Conservation (phyloP, 2,888 invertebrate genomes). For the Eristalis intricaria region DNA sequence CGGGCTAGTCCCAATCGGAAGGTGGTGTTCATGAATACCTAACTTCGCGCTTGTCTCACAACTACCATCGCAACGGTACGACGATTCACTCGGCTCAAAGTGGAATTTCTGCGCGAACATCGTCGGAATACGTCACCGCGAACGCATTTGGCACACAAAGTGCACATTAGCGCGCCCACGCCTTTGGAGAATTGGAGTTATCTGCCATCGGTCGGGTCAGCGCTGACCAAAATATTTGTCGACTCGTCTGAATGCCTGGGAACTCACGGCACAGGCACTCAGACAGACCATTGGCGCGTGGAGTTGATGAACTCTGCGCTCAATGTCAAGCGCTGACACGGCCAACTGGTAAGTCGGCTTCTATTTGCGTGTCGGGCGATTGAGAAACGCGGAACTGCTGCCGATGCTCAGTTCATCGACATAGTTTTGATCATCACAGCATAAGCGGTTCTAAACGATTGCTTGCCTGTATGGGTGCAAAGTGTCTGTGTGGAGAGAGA, state of each 20-base stretch:
- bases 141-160: constrained; percentile 2
- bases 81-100: neutral
- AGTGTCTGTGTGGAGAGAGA: no score
- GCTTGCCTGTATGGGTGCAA: neutral
- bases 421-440: constrained; percentile 8
- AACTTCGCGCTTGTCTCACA: neutral
- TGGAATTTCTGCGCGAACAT: neutral
- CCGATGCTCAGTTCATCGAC: constrained; percentile 16
- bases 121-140: constrained; percentile 12
- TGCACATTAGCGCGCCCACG: neutral
- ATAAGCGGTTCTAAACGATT: neutral
- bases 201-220: neutral
- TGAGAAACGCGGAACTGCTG: neutral
- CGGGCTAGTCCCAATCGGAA: constrained; percentile 6
- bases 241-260: neutral
- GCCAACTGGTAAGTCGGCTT: neutral
- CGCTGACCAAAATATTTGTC: no score
- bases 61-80: neutral
- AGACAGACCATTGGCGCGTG: neutral
- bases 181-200: neutral
- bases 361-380: neutral
- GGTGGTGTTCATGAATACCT: constrained; percentile 13
- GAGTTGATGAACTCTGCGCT: neutral
- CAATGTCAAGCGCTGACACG: neutral
- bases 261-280: neutral